Base-by-base conservation (phyloP, 2,888 invertebrate genomes). In the Cyclophora albipunctata region DNA sequence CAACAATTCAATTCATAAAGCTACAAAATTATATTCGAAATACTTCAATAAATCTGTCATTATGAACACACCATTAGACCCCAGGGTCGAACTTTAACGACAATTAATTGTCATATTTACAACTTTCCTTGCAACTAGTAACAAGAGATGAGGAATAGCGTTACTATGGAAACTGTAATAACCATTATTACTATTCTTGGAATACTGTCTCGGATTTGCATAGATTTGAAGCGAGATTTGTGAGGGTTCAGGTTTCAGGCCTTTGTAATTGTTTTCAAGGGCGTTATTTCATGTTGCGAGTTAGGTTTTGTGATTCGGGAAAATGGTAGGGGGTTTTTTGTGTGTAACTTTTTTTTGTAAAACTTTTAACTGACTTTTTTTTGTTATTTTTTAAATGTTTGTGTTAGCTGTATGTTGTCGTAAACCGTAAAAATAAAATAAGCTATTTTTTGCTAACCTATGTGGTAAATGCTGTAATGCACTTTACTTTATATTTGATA, bases 61-160 rank as follows among this genome's bases (percentile, higher is more conserved):
- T 53, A 48, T 61, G 45, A 47, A 47, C 48, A 34, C 45, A 46
- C 54, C 54, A 37, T 53, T 60, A 53, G 40, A 45, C 45, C 34
- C 43, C 51, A 42, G 52, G 53, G 59, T 61, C 57, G 59, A 58
- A 48, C 51, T 55, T 50, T 58, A 57, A 57, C 61, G 57, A 52
- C 67, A 71, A 75, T 78, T 77, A 78, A 79, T 79, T 76, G 74
- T 67, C 61, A 71, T 67, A 71, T 79, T 81, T 80, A 81, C 66
- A 65, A 63, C 74, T 72, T 71, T 71, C 59, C 60, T 52, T 52
- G 46, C 58, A 64, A 60, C 56, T 55, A 65, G 78, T 75, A 79
- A 81, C 73, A 59, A 55, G 74, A 81, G 67, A 72, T 71, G 71
- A 68, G 67, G 71, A 70, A 74, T 76, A 66, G 63, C 63, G 59